Evolutionary conservation across 2,888 invertebrate genomes (phyloP).

Genomic region (Cataglyphis cursor): DNA sequence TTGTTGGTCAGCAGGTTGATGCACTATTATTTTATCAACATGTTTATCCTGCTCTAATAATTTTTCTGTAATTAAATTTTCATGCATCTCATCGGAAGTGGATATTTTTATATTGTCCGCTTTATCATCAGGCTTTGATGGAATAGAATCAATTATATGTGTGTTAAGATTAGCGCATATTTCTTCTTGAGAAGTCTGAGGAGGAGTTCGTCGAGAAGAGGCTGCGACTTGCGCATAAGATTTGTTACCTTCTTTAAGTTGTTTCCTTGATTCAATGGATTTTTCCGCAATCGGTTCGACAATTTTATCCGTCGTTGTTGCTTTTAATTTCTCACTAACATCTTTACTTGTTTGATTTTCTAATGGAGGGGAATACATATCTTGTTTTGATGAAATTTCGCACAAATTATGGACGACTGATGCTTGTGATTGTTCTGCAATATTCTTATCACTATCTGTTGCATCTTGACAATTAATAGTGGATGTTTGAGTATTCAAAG

Average conservation of each 20-base stretch:
- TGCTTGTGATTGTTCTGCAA: neutral
- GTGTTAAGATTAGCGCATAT: constrained; percentile 48
- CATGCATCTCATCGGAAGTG: neutral
- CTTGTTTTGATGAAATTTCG: constrained; percentile 19
- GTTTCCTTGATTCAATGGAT: constrained; percentile 55
- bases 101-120: constrained; percentile 24
- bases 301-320: constrained; percentile 34
- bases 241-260: constrained; percentile 84
- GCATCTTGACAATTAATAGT: neutral
- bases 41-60: constrained; percentile 24
- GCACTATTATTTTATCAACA: constrained; percentile 18
- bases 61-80: neutral
- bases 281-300: constrained; percentile 41
- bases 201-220: constrained; percentile 85
- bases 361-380: neutral
- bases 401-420: neutral
- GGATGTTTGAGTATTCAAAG: neutral
- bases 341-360: constrained; percentile 15
- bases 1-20: constrained; percentile 3
- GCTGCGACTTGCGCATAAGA: constrained; percentile 92
- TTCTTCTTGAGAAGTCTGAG: constrained; percentile 82
- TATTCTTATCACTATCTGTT: constrained; percentile 1
- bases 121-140: constrained; percentile 59
- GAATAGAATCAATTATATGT: constrained; percentile 64
- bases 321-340: constrained; percentile 34